A percentile compares a stretch with the other conserved stretches of the same genome.
Evolutionary conservation across 2,797 vertebrate genomes (phyloP).

Genomic region (Chiloscyllium punctatum): DNA sequence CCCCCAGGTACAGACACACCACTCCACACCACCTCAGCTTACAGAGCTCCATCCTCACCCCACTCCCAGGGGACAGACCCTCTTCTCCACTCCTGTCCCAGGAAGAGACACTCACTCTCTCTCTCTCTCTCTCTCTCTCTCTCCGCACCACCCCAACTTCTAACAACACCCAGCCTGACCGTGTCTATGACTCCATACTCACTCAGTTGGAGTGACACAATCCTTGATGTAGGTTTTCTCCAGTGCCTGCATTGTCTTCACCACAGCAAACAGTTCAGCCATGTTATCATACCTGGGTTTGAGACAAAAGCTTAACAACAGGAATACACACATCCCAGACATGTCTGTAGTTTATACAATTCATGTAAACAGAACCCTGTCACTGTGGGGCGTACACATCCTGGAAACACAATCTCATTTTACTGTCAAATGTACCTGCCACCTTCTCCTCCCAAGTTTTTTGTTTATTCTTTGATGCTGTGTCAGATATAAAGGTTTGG

Average conservation of each 20-base stretch:
- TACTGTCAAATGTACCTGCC: too few relatives aligned
- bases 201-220: slow-evolving; percentile 39
- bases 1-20: too few relatives aligned
- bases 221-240: slow-evolving; percentile 40
- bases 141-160: background rate
- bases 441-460: too few relatives aligned
- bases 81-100: too few relatives aligned
- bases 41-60: too few relatives aligned
- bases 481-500: too few relatives aligned
- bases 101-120: too few relatives aligned
- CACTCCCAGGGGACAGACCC: background rate
- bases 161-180: accelerated
- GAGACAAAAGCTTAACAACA: background rate
- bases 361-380: too few relatives aligned
- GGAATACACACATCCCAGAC: background rate
- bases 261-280: slow-evolving; percentile 40
- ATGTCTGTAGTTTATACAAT: too few relatives aligned
- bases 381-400: background rate
- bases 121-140: too few relatives aligned
- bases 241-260: slow-evolving; percentile 39
- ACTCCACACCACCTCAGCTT: background rate
- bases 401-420: background rate
- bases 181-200: background rate
- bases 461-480: too few relatives aligned
- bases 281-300: slow-evolving; percentile 37